Conservation (phyloP, 2,797 vertebrate genomes). For the Anolis apletophallus region DNA sequence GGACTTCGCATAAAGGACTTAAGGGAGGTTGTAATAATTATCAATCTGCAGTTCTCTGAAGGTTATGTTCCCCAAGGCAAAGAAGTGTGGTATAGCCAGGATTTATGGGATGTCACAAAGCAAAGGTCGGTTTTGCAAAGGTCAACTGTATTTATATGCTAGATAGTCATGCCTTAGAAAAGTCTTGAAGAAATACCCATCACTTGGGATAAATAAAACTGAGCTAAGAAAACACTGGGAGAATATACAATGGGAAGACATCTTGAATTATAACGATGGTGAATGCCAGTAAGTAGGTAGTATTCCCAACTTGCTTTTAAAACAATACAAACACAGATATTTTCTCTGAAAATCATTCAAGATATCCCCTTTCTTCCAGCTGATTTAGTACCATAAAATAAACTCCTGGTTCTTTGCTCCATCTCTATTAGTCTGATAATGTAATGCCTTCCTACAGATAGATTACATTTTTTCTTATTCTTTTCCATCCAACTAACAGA, state of each 20-base stretch:
- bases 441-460: constrained; percentile 9
- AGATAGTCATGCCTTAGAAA: background rate
- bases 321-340: constrained; percentile 35
- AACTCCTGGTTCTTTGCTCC: constrained; percentile 57
- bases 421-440: constrained; percentile 1
- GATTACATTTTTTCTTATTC: constrained; percentile 12
- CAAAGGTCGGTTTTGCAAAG: constrained; percentile 43
- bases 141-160: background rate
- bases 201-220: constrained; percentile 24
- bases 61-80: constrained; percentile 45
- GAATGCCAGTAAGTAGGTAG: background rate
- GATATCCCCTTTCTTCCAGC: background rate
- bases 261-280: constrained; percentile 44
- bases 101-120: constrained; percentile 48
- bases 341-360: constrained; percentile 50
- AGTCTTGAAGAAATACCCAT: constrained; percentile 30
- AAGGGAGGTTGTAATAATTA: constrained; percentile 44
- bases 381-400: constrained; percentile 18
- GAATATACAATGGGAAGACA: constrained; percentile 28
- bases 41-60: constrained; percentile 45
- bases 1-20: constrained; percentile 57
- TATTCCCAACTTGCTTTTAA: constrained; percentile 45
- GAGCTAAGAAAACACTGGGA: constrained; percentile 21
- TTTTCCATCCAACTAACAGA: constrained; percentile 30
- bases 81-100: constrained; percentile 42